Evolutionary conservation across 2,797 vertebrate species (phyloP).

Genomic region (Moxostoma hubbsi): DNA sequence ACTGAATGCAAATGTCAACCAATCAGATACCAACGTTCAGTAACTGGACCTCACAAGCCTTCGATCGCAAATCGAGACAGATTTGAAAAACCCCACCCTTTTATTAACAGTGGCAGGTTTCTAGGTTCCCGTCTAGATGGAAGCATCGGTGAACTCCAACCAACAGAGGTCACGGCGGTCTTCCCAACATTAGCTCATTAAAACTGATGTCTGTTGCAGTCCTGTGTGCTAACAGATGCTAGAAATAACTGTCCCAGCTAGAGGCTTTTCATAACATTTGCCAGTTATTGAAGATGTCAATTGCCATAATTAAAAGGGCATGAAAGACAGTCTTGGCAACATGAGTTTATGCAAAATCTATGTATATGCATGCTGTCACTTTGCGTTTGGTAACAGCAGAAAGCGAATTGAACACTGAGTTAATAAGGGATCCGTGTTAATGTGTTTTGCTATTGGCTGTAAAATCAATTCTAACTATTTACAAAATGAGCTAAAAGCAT

Average conservation of each 20-base stretch:
- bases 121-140: constrained; percentile 67
- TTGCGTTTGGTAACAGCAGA: background rate
- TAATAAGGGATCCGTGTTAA: background rate
- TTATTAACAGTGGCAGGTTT: constrained; percentile 56
- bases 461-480: background rate
- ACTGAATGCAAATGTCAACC: background rate
- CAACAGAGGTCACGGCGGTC: constrained; percentile 55
- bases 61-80: background rate
- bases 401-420: background rate
- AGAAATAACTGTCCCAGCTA: constrained; percentile 68
- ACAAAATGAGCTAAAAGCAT: background rate
- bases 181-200: constrained; percentile 67
- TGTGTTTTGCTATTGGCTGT: background rate
- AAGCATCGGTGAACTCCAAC: constrained; percentile 54
- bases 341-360: background rate
- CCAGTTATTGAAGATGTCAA: constrained; percentile 76
- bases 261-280: constrained; percentile 66
- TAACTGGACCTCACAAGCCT: no score
- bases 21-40: background rate
- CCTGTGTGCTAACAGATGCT: constrained; percentile 58
- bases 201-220: constrained; percentile 69
- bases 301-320: constrained; percentile 70
- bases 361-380: background rate
- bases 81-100: constrained; percentile 8
- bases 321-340: constrained; percentile 46